These are phyloP conservation scores for Ctenochaetus hawaiiensis DNA, from an alignment of 2,797 vertebrate species.

Conservation along the genomic window DNA sequence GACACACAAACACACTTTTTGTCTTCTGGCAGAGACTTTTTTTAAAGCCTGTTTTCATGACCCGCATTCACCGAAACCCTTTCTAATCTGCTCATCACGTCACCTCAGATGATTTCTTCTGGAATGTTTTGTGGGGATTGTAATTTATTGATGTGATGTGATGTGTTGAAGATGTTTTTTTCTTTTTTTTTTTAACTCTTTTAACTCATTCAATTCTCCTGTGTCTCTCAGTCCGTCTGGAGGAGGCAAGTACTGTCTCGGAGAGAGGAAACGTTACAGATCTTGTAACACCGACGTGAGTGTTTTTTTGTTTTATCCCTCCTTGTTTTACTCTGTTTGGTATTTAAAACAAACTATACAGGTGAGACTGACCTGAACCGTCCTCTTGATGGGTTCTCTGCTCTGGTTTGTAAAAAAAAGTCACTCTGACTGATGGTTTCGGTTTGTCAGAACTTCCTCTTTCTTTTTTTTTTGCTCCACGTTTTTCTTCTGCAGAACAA, in stretches of 20 bases:
- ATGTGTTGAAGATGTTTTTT: conserved; percentile 31
- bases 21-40: conserved; percentile 44
- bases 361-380: neutral
- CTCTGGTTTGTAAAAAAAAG: conserved; percentile 15
- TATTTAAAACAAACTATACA: conserved; percentile 3
- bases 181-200: conserved; percentile 31
- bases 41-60: conserved; percentile 15
- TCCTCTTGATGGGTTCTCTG: conserved; percentile 23
- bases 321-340: conserved; percentile 12
- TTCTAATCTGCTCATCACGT: neutral
- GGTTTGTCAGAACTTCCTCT: conserved; percentile 27
- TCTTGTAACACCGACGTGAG: conserved; percentile 98
- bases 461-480: neutral
- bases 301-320: conserved; percentile 61
- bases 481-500: conserved; percentile 31
- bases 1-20: conserved; percentile 55
- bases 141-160: conserved; percentile 4
- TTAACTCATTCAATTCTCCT: conserved; percentile 50
- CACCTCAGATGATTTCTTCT: neutral
- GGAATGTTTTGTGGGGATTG: neutral
- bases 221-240: conserved; percentile 92
- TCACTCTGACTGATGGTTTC: conserved; percentile 27
- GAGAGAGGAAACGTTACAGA: conserved; percentile 96
- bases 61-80: neutral
- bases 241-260: conserved; percentile 98